These are phyloP conservation scores for Dermatemys mawii DNA, from an alignment of 2,113 vertebrate species.

Conservation along the genomic window DNA sequence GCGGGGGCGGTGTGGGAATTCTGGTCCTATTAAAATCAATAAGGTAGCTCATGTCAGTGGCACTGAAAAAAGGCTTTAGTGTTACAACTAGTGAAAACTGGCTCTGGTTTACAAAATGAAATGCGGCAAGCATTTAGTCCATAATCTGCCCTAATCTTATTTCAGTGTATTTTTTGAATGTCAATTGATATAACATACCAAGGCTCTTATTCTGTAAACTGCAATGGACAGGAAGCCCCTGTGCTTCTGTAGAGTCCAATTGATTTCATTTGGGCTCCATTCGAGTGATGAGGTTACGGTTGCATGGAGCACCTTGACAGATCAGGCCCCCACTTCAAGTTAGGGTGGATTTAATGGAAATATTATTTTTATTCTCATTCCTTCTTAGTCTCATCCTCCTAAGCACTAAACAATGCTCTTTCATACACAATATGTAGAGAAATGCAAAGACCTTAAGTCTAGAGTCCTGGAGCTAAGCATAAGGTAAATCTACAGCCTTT, in stretches of 20 bases:
- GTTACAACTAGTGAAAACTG: not conserved
- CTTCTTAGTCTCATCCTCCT: not conserved
- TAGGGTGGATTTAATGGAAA: not conserved
- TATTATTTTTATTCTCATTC: not conserved
- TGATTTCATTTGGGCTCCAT: not conserved
- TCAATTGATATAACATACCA: not conserved
- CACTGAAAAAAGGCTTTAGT: not conserved
- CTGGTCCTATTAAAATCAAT: not conserved
- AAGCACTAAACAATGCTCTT: accelerated
- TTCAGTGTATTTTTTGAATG: not conserved
- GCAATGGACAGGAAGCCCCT: not conserved
- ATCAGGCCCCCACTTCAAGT: not conserved
- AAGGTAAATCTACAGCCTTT: conserved; percentile 8
- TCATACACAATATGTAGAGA: not conserved
- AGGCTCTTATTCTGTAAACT: not conserved
- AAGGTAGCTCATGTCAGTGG: not conserved
- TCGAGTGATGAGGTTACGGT: not conserved
- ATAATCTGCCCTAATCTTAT: not conserved
- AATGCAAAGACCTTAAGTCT: not conserved
- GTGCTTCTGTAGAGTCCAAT: not conserved
- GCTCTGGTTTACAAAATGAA: not conserved
- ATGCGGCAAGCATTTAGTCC: not conserved
- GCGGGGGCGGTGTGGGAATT: too few relatives aligned
- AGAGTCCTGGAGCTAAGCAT: not conserved
- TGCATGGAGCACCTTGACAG: accelerated